Evolutionary conservation across 1,140 invertebrate species (phyloP).

Genomic region (Anastrepha obliqua): DNA sequence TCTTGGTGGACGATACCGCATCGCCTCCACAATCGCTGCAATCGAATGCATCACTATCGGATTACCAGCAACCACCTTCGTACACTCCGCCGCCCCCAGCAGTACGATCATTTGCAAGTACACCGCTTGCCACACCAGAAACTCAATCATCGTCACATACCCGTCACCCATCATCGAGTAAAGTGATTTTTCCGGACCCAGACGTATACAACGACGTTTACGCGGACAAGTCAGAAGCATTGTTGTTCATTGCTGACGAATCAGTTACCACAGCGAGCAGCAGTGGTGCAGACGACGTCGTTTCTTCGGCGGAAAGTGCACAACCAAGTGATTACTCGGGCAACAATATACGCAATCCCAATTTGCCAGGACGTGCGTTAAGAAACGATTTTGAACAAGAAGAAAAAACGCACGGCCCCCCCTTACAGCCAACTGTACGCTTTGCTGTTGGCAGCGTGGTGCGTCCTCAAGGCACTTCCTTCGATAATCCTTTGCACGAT

Average conservation of each 20-base stretch:
- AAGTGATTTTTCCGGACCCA: slow-evolving; percentile 19
- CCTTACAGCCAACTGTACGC: slow-evolving; percentile 60
- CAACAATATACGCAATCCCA: slow-evolving; percentile 53
- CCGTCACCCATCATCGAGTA: slow-evolving; percentile 48
- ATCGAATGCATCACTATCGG: slow-evolving; percentile 13
- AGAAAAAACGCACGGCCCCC: not conserved
- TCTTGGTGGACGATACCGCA: slow-evolving; percentile 8
- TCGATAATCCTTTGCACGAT: slow-evolving; percentile 47
- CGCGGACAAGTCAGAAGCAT: slow-evolving; percentile 43
- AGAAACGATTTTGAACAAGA: not conserved
- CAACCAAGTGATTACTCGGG: slow-evolving; percentile 55
- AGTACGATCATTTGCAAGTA: slow-evolving; percentile 54
- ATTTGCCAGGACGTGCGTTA: slow-evolving; percentile 34
- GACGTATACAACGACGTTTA: slow-evolving; percentile 39
- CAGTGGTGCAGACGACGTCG: slow-evolving; percentile 61
- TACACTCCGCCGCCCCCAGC: slow-evolving; percentile 58
- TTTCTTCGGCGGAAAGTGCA: slow-evolving; percentile 69
- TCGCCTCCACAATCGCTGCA: not conserved
- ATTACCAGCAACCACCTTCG: not conserved
- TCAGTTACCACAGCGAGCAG: slow-evolving; percentile 56
- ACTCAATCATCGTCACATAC: slow-evolving; percentile 12
- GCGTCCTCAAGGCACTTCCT: slow-evolving; percentile 56
- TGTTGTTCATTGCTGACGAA: slow-evolving; percentile 49
- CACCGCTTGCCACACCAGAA: slow-evolving; percentile 54
- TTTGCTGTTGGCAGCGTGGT: slow-evolving; percentile 71